These are phyloP conservation scores for Melanotaenia trifasciata DNA, from an alignment of 2,797 vertebrate genomes.

Conservation along the genomic window DNA sequence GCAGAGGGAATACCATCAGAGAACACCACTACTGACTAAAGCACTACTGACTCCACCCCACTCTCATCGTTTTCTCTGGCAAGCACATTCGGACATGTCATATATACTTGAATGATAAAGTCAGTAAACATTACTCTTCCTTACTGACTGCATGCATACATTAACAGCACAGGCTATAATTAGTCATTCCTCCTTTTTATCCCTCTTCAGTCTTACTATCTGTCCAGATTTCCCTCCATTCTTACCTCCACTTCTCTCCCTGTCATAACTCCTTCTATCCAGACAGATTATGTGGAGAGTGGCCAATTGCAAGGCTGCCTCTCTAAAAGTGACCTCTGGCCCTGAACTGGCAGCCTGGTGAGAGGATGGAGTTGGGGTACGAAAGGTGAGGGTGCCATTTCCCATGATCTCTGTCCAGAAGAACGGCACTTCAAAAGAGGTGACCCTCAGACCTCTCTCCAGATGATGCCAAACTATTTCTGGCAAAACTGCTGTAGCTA, in stretches of 20 bases:
- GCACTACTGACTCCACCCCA: slow-evolving; percentile 25
- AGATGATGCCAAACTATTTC: slow-evolving; percentile 68
- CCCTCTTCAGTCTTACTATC: slow-evolving; percentile 51
- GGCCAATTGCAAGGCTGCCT: slow-evolving; percentile 35
- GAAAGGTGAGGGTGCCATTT: slow-evolving; percentile 73
- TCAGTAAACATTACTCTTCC: slow-evolving; percentile 77
- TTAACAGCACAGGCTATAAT: slow-evolving; percentile 63
- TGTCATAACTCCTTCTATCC: slow-evolving; percentile 39
- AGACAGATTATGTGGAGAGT: slow-evolving; percentile 64
- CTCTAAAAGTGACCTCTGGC: slow-evolving; percentile 49
- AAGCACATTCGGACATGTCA: slow-evolving; percentile 56
- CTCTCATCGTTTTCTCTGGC: slow-evolving; percentile 65
- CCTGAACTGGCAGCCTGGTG: slow-evolving; percentile 53
- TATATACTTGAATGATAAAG: slow-evolving; percentile 68
- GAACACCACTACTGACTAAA: slow-evolving; percentile 34
- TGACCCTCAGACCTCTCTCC: slow-evolving; percentile 62
- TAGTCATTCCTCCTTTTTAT: slow-evolving; percentile 42
- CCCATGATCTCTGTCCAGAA: slow-evolving; percentile 70
- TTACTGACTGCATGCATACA: slow-evolving; percentile 60
- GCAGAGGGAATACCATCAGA: slow-evolving; percentile 66
- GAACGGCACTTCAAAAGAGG: slow-evolving; percentile 71
- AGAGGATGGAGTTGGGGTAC: slow-evolving; percentile 56
- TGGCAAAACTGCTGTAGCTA: slow-evolving; percentile 49
- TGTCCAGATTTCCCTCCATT: slow-evolving; percentile 24
- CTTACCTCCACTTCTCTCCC: slow-evolving; percentile 29